phyloP scores from a whole-genome alignment of 2,113 vertebrate genomes.

The Macroglossus sobrinus region DNA sequence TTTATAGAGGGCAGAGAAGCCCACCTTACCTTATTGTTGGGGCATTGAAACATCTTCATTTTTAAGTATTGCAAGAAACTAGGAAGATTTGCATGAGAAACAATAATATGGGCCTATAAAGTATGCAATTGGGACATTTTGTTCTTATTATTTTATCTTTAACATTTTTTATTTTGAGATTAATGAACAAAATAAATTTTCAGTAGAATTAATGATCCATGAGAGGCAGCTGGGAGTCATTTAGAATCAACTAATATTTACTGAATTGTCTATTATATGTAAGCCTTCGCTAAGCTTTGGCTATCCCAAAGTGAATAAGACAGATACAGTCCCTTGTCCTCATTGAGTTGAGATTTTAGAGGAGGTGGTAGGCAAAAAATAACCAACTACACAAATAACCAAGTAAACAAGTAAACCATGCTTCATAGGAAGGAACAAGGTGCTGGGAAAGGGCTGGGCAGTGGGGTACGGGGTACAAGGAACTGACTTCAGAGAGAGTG shows the following conservation, averaged over 20 bases:
- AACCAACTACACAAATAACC: not conserved
- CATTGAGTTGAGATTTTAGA: not conserved
- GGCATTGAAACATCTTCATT: not conserved
- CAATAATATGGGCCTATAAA: not conserved
- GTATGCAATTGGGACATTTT: not conserved
- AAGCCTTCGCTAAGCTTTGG: not conserved
- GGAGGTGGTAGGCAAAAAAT: not conserved
- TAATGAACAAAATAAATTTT: not conserved
- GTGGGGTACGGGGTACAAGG: fast-evolving
- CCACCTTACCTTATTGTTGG: not conserved
- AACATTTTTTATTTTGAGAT: not conserved
- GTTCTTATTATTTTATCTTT: not conserved
- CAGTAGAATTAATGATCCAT: not conserved
- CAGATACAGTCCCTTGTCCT: not conserved
- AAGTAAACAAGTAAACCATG: not conserved
- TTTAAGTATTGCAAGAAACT: not conserved
- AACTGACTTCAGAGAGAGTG: not conserved
- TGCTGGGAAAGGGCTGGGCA: too few species aligned
- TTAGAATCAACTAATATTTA: not conserved
- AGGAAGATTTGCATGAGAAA: not conserved
- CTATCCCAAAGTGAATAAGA: not conserved
- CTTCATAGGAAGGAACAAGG: not conserved
- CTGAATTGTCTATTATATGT: not conserved
- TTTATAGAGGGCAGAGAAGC: not conserved
- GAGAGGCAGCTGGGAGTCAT: not conserved